A percentile compares a stretch with the other conserved stretches of the same genome.
These are phyloP conservation scores for Chymomyza fuscimana DNA, from an alignment of 2,888 invertebrate species.

Conservation along the genomic window DNA sequence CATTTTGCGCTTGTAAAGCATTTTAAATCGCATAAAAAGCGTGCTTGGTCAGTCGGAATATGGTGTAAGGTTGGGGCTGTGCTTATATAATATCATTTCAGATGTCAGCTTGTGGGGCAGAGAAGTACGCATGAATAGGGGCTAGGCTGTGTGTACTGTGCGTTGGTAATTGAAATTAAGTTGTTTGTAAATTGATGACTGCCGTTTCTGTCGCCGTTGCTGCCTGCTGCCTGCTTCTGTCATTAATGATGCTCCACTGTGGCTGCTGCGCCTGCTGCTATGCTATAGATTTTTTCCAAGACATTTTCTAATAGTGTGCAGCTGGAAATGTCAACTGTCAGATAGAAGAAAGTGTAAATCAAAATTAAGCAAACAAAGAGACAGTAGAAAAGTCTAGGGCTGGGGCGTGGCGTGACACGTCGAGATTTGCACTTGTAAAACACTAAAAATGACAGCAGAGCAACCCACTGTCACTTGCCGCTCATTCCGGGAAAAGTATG, in stretches of 20 bases:
- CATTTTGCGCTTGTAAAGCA: constrained; percentile 53
- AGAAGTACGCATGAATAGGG: neutral
- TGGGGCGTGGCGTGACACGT: constrained; percentile 30
- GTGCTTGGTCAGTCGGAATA: constrained; percentile 4
- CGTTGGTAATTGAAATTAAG: constrained; percentile 59
- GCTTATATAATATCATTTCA: constrained; percentile 40
- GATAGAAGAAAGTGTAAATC: constrained; percentile 50
- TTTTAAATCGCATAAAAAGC: constrained; percentile 56
- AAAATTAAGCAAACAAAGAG: constrained; percentile 58
- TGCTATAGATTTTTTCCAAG: constrained; percentile 1
- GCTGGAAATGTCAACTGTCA: constrained; percentile 68
- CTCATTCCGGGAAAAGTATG: neutral
- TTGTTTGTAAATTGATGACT: constrained; percentile 35
- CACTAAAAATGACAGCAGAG: constrained; percentile 55
- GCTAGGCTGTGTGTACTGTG: constrained; percentile 10
- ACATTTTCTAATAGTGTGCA: constrained; percentile 40
- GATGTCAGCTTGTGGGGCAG: constrained; percentile 11
- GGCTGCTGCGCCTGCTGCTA: constrained; percentile 4
- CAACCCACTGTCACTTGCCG: too few relatives aligned
- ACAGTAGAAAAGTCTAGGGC: neutral
- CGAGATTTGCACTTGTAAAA: constrained; percentile 67
- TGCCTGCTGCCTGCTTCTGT: constrained; percentile 4
- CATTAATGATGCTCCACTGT: constrained; percentile 7
- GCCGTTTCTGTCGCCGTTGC: constrained; percentile 4
- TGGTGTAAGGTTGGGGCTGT: neutral